These are phyloP conservation scores for Urocynchramus pylzowi DNA, from an alignment of 2,113 vertebrate species.

Conservation along the genomic window DNA sequence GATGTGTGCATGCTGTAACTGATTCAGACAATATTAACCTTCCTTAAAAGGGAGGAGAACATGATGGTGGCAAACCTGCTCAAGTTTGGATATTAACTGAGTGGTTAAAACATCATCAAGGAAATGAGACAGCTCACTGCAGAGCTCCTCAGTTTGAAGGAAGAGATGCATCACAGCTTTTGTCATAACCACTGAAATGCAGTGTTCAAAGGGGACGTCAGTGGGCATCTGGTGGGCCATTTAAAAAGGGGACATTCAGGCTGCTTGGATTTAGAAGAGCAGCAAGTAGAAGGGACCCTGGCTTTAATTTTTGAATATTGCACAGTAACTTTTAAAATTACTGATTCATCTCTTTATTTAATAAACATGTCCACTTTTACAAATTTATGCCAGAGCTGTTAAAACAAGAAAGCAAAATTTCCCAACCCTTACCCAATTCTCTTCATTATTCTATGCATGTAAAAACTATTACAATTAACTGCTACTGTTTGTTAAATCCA, in stretches of 20 bases:
- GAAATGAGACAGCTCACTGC: neutral
- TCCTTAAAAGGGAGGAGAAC: neutral
- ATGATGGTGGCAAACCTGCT: neutral
- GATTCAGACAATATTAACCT: neutral
- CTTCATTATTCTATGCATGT: neutral
- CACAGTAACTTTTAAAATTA: neutral
- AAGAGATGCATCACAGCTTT: neutral
- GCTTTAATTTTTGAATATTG: neutral
- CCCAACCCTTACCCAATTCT: neutral
- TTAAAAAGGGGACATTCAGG: neutral
- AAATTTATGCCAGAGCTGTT: neutral
- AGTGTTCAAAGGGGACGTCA: neutral
- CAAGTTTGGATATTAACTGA: neutral
- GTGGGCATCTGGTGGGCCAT: neutral
- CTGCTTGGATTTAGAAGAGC: neutral
- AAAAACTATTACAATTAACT: neutral
- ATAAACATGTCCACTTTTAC: neutral
- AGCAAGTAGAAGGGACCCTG: neutral
- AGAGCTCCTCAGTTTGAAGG: neutral
- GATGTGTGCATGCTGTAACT: neutral
- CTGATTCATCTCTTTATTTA: neutral
- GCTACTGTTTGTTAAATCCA: neutral
- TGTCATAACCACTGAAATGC: neutral
- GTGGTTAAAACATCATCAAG: neutral
- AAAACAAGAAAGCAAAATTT: neutral